Percentiles rank a stretch among this genome's conserved stretches.
phyloP scores from a whole-genome alignment of 2,113 vertebrate species.

The Octodon degus region DNA sequence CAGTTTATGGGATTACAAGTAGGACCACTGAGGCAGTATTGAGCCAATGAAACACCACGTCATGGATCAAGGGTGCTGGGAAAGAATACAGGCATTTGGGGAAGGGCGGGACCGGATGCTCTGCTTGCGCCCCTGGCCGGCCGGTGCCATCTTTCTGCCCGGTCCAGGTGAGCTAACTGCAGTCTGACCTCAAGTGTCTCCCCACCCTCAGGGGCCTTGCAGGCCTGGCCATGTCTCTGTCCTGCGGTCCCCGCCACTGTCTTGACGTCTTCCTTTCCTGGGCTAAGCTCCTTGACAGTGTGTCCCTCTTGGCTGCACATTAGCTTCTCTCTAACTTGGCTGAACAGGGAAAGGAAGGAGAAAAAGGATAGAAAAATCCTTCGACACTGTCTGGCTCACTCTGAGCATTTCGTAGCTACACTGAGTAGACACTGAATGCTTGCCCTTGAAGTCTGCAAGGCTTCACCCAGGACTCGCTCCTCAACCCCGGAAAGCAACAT shows the following conservation, averaged over 20 bases:
- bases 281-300: no score
- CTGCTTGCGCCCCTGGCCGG: neutral
- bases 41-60: neutral
- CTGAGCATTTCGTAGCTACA: neutral
- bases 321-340: neutral
- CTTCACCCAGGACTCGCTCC: neutral
- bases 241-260: neutral
- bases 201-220: no score
- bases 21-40: neutral
- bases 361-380: neutral
- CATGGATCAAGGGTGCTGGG: neutral
- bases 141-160: neutral
- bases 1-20: neutral
- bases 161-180: neutral
- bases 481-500: fast-evolving
- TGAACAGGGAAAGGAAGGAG: no score
- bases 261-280: neutral
- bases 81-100: neutral
- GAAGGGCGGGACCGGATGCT: neutral
- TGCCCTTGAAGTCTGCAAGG: neutral
- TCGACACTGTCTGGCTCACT: neutral
- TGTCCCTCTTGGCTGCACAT: neutral
- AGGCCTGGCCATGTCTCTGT: neutral
- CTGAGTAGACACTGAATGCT: neutral
- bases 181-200: neutral